phyloP scores from a whole-genome alignment of 2,797 vertebrate species.

The Pseudochirops cupreus region DNA sequence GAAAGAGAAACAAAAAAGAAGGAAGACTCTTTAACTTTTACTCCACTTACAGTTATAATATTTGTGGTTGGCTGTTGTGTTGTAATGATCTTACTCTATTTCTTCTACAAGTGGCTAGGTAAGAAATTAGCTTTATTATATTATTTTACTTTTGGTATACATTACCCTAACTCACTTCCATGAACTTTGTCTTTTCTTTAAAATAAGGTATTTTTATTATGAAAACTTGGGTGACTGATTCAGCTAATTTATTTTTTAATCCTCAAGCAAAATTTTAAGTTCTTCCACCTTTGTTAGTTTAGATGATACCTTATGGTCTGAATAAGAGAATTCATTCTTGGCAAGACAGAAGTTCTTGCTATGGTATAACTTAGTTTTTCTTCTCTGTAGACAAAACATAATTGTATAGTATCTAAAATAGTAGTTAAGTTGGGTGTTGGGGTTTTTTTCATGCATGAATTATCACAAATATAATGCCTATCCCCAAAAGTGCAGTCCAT shows the following conservation, averaged over 20 bases:
- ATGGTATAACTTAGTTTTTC: neutral
- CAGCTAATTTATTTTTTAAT: conserved; percentile 32
- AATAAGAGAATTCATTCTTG: conserved; percentile 45
- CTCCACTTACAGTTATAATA: conserved; percentile 91
- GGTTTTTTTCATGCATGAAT: conserved; percentile 24
- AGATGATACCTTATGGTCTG: neutral
- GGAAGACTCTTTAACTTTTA: conserved; percentile 92
- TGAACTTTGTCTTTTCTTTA: conserved; percentile 51
- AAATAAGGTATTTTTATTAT: conserved; percentile 17
- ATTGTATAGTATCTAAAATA: conserved; percentile 20
- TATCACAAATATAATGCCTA: conserved; percentile 34
- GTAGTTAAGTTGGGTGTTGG: neutral
- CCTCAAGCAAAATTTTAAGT: conserved; percentile 25
- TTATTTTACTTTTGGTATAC: conserved; percentile 23
- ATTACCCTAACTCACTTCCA: conserved; percentile 19
- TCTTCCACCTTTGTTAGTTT: conserved; percentile 8
- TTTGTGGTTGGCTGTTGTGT: conserved; percentile 94
- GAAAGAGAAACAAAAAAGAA: conserved; percentile 85
- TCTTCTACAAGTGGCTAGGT: conserved; percentile 96
- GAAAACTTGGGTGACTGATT: conserved; percentile 36
- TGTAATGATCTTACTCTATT: conserved; percentile 97
- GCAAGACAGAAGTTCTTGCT: conserved; percentile 46
- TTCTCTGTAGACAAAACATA: conserved; percentile 16
- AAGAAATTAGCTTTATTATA: conserved; percentile 76
- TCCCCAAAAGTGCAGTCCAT: conserved; percentile 11